phyloP scores from a whole-genome alignment of 1,140 invertebrate genomes.

The Seison nebaliae region DNA sequence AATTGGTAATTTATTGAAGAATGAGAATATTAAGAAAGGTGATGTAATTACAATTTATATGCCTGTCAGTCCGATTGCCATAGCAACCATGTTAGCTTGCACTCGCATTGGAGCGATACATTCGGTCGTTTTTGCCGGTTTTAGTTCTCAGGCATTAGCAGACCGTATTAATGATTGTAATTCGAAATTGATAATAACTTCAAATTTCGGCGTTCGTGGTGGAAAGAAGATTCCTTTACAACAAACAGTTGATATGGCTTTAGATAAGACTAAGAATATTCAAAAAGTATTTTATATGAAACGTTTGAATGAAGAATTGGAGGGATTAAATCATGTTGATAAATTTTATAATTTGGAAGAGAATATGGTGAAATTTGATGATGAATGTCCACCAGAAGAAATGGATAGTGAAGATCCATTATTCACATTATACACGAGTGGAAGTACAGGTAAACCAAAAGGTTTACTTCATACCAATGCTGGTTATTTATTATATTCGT shows the following conservation, averaged over 20 bases:
- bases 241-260: constrained; percentile 30
- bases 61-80: constrained; percentile 29
- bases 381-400: constrained; percentile 21
- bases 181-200: constrained; percentile 28
- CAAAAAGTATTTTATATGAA: constrained; percentile 30
- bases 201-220: constrained; percentile 30
- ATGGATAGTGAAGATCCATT: constrained; percentile 33
- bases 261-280: constrained; percentile 25
- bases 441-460: constrained; percentile 34
- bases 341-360: constrained; percentile 15
- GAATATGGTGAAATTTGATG: constrained; percentile 14
- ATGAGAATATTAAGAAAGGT: constrained; percentile 29
- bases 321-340: constrained; percentile 16
- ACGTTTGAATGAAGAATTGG: constrained; percentile 18
- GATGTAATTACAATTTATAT: constrained; percentile 34
- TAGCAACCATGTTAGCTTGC: constrained; percentile 32
- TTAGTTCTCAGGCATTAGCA: constrained; percentile 34
- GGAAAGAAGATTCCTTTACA: constrained; percentile 31
- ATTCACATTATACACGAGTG: constrained; percentile 35
- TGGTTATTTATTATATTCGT: constrained; percentile 33
- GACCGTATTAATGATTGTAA: constrained; percentile 32
- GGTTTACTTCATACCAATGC: constrained; percentile 32
- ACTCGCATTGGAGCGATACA: constrained; percentile 33
- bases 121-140: constrained; percentile 37
- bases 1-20: constrained; percentile 28